phyloP scores from a whole-genome alignment of 2,888 invertebrate genomes.

The Nyleta sp. region DNA sequence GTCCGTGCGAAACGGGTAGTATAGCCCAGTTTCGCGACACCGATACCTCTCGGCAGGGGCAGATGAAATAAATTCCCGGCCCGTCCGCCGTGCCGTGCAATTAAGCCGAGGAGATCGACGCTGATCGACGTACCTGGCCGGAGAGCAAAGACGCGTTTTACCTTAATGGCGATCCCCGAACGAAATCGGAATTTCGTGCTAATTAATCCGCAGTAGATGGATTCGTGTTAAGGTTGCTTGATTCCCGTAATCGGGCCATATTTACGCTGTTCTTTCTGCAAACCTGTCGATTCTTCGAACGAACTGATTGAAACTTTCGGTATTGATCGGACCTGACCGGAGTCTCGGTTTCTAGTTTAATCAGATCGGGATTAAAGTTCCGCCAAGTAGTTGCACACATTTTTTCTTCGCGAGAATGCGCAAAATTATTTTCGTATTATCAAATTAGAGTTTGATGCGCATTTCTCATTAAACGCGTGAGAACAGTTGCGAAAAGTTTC shows the following conservation, averaged over 20 bases:
- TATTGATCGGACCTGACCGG: slow-evolving; percentile 56
- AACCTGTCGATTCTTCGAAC: slow-evolving; percentile 48
- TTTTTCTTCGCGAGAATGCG: slow-evolving; percentile 30
- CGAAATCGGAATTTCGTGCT: slow-evolving; percentile 28
- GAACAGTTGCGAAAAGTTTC: slow-evolving; percentile 20
- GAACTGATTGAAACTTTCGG: slow-evolving; percentile 59
- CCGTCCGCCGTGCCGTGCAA: slow-evolving; percentile 21
- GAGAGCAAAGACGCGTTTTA: slow-evolving; percentile 25
- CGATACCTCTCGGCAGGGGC: too few species aligned
- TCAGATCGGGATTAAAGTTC: slow-evolving; percentile 57
- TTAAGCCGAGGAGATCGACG: slow-evolving; percentile 20
- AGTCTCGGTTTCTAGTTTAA: slow-evolving; percentile 52
- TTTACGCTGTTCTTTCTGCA: slow-evolving; percentile 55
- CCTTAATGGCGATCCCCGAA: slow-evolving; percentile 43
- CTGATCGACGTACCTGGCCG: slow-evolving; percentile 33
- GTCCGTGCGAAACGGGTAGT: too few species aligned
- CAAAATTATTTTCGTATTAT: slow-evolving; percentile 44
- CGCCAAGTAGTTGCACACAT: slow-evolving; percentile 34
- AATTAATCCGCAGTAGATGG: slow-evolving; percentile 54
- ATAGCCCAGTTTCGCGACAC: background rate
- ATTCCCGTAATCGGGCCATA: slow-evolving; percentile 51
- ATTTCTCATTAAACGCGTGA: slow-evolving; percentile 32
- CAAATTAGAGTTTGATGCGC: slow-evolving; percentile 46
- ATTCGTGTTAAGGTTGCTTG: slow-evolving; percentile 44
- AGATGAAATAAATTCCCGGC: slow-evolving; percentile 11